Evolutionary conservation across 2,113 vertebrate species (phyloP).

Genomic region (Pitta sordida): DNA sequence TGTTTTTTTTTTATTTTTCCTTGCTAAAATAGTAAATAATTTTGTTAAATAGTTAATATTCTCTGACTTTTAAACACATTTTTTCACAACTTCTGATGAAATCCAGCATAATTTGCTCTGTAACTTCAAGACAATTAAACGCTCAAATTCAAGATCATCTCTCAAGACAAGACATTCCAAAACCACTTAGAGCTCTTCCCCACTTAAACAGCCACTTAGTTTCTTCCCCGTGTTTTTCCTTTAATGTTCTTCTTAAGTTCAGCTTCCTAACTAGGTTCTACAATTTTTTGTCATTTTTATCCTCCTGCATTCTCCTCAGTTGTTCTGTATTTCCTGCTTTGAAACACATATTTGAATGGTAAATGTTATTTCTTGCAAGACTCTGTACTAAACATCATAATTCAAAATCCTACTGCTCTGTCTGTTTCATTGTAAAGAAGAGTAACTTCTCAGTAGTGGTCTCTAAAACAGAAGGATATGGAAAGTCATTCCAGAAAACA

Average conservation of each 20-base stretch:
- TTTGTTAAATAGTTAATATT: background rate
- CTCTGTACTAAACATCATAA: background rate
- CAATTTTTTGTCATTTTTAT: background rate
- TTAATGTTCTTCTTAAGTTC: background rate
- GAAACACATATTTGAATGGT: background rate
- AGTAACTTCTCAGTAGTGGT: background rate
- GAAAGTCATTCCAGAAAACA: background rate
- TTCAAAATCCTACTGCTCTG: background rate
- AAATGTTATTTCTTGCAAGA: background rate
- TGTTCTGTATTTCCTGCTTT: background rate
- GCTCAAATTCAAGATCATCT: background rate
- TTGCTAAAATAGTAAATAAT: background rate
- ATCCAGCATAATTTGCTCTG: background rate
- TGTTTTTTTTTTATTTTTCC: background rate
- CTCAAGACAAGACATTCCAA: slow-evolving; percentile 7
- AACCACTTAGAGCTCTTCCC: background rate
- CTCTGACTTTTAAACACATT: background rate
- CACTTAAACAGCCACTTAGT: background rate
- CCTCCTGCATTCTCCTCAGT: background rate
- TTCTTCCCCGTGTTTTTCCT: background rate
- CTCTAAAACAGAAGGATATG: background rate
- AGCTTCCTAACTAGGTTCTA: background rate
- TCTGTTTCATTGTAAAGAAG: background rate
- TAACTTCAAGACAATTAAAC: background rate
- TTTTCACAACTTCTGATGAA: background rate